Base-by-base conservation (phyloP, 2,888 invertebrate genomes). In the Xiphydria camelus region DNA sequence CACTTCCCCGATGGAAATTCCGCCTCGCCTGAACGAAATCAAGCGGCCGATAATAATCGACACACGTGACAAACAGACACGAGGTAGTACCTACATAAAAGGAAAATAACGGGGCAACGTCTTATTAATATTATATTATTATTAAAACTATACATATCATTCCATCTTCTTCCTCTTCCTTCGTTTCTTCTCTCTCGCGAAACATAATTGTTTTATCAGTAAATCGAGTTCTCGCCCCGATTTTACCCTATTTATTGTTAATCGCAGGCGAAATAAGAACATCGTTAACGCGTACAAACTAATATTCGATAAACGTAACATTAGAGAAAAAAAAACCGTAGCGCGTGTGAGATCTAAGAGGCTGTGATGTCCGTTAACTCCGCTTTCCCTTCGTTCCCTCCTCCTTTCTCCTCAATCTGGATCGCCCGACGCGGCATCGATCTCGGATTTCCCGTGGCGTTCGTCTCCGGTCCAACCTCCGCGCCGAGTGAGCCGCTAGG, bases 261-360 rank as follows among this genome's bases (percentile, higher is more conserved):
- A 26, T 10, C 10, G 10, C 14, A 26, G 17, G 25, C 26, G 34
- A 23, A 32, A 62, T 66, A 62, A 60, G 53, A 53, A 49, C 61
- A 62, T 60, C 51, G 50, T 57, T 62, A 62, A 61, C 59, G n/a
- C n/a, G 57, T 59, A 61, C 57, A 55, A 57, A 51, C 57, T 57
- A 62, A 61, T n/a, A n/a, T n/a, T 52, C 52, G 53, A 53, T 52
- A 58, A 51, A 57, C 10, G 26, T 26, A 26, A 26, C 14, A 26
- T n/a, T n/a, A n/a, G n/a, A n/a, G n/a, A n/a, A n/a, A n/a, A n/a
- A n/a, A 26, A 12, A 12, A 26, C 14, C 26, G 26, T 26, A 26
- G 26, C 10, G 10, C 26, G 57, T 53, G 62, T 70, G 72, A 72
- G 72, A 72, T 72, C 71, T 69, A 68, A 66, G 63, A 68, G 65